A percentile compares a stretch with the other conserved stretches of the same genome.
These are phyloP conservation scores for Dinoponera quadriceps DNA, from an alignment of 1,140 invertebrate species.

Conservation along the genomic window DNA sequence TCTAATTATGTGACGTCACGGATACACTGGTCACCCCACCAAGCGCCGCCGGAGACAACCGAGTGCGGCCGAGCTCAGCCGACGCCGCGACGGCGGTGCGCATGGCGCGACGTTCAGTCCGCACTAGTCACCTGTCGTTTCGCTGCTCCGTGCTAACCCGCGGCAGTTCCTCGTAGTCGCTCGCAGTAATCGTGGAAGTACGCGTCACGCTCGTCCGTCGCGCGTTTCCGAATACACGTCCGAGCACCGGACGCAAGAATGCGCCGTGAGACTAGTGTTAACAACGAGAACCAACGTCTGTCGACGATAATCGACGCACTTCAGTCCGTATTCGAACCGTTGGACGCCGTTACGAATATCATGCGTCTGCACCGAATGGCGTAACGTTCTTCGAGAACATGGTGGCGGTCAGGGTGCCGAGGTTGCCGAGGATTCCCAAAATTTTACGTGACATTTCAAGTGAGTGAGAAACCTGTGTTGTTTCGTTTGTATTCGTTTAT, in stretches of 20 bases:
- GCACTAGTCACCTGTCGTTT: slow-evolving; percentile 71
- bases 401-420: not conserved
- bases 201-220: not conserved
- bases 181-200: slow-evolving; percentile 3
- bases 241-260: no score
- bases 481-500: not conserved
- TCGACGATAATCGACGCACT: not conserved
- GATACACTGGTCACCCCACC: slow-evolving; percentile 85
- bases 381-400: slow-evolving; percentile 39
- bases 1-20: slow-evolving; percentile 92
- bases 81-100: slow-evolving; percentile 73
- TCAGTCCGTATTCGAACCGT: no score
- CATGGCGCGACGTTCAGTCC: slow-evolving; percentile 56
- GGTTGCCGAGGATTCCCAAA: no score
- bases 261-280: no score
- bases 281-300: not conserved
- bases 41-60: slow-evolving; percentile 64
- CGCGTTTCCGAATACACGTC: not conserved
- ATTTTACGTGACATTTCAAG: not conserved
- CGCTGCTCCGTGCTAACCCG: slow-evolving; percentile 46
- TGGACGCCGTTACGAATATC: no score
- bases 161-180: slow-evolving; percentile 1
- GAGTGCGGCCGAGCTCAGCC: slow-evolving; percentile 71
- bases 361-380: not conserved
- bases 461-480: slow-evolving; percentile 8